Base-by-base conservation (phyloP, 2,888 invertebrate species). In the Sylvicola fuscatus region DNA sequence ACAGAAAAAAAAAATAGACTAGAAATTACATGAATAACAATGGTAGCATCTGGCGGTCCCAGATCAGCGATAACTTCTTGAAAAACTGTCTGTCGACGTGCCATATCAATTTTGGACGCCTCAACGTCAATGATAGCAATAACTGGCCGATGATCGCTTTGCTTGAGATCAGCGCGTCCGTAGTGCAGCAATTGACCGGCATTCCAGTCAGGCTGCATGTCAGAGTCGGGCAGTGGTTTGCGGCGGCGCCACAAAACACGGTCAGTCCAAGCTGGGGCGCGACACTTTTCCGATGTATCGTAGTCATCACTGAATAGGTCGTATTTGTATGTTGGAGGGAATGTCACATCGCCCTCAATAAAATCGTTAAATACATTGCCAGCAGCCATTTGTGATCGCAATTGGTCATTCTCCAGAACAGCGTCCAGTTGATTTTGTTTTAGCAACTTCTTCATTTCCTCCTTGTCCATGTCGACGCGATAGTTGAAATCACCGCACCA, bases 401-500 rank as follows among this genome's bases (percentile, higher is more conserved):
- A 63, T 57, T 98, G 98, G 63, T 98, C 98, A 50, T 73, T 67
- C 45, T 80, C 76, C 28, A 89, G 62, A 39, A 97, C 70, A 34
- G 75, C 62, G 38, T 71, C 68, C 48, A 80, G 68, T 51, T 86
- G 76, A 40, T 80, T 72, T 42, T 73, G 68, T 38, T 72, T 70
- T 2, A 93, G 71, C 41, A 84, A 63, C 39, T 82, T 76, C 50
- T 89, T 87, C 41, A 93, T 79, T 52, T 90, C 87, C 5, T 93
- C 93, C 51, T 87, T 89, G 43, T 86, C 81, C 70, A 97, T 73
- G 54, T 97, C 93, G 38, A 98, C 78, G 38, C 98, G 73, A 53
- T 98, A 99, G 57, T 99, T 98, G 56, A 98, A 98, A 62, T 98
- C 98, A 1, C 98, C 98, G 56, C 95, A 90, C 97, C 97, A 99